phyloP scores from a whole-genome alignment of 2,888 invertebrate species.

The Leptura quadrifasciata region DNA sequence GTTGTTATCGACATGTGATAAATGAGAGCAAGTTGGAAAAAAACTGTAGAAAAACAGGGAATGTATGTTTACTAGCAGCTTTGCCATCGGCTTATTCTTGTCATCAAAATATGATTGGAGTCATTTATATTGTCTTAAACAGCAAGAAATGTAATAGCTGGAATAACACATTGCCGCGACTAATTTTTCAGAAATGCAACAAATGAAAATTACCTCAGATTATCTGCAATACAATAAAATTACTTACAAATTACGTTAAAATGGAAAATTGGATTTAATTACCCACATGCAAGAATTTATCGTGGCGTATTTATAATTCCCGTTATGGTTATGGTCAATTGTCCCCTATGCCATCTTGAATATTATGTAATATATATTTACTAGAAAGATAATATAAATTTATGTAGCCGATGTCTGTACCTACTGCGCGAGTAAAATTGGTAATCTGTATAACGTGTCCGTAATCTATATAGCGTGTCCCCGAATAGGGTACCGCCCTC shows the following conservation, averaged over 20 bases:
- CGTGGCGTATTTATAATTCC: not conserved
- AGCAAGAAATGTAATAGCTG: not conserved
- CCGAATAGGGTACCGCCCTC: too few species aligned
- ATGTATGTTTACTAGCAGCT: not conserved
- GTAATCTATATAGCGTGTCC: too few species aligned
- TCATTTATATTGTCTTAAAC: not conserved
- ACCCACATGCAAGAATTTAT: not conserved
- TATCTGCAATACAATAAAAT: not conserved
- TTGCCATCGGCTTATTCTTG: constrained; percentile 1
- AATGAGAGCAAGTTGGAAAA: not conserved
- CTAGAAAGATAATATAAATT: too few species aligned
- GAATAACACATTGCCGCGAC: not conserved
- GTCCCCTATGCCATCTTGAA: not conserved
- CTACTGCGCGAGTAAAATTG: too few species aligned
- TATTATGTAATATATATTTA: too few species aligned
- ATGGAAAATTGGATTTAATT: not conserved
- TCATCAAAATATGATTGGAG: constrained; percentile 2
- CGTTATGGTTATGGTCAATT: not conserved
- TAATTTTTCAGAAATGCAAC: not conserved
- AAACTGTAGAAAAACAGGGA: not conserved
- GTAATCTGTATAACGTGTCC: too few species aligned
- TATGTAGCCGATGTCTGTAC: too few species aligned
- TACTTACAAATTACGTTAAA: not conserved
- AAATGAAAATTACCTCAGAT: not conserved
- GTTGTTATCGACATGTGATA: not conserved